These are phyloP conservation scores for Bellardia pandia DNA, from an alignment of 2,888 invertebrate genomes.

Conservation along the genomic window DNA sequence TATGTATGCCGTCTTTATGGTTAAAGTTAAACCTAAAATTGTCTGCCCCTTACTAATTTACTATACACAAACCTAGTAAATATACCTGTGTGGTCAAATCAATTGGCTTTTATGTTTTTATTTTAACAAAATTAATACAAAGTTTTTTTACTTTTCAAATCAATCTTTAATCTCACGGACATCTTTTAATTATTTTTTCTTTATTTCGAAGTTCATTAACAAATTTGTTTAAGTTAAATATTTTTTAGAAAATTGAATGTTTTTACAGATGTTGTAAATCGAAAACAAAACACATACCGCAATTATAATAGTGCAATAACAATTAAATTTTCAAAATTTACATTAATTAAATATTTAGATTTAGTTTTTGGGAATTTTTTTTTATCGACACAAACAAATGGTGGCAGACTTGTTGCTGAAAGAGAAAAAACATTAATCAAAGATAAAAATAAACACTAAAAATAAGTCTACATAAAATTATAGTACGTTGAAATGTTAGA, in stretches of 20 bases:
- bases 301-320: background rate
- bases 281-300: background rate
- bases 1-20: no score
- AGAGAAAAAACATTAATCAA: background rate
- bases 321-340: slow-evolving; percentile 12
- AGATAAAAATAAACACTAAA: background rate
- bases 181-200: background rate
- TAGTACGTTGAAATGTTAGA: background rate
- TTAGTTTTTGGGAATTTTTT: background rate
- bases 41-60: no score
- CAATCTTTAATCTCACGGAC: background rate
- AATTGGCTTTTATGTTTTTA: background rate
- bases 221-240: slow-evolving; percentile 1
- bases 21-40: no score
- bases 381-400: background rate
- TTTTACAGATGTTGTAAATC: background rate
- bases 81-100: no score
- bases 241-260: background rate
- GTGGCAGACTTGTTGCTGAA: background rate
- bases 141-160: background rate
- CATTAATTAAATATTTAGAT: slow-evolving; percentile 1
- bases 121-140: background rate
- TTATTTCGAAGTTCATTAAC: background rate
- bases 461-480: background rate
- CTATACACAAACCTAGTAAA: no score